A percentile compares a stretch with the other conserved stretches of the same genome.
Evolutionary conservation across 2,113 vertebrate species (phyloP).

Genomic region (Micromys minutus): DNA sequence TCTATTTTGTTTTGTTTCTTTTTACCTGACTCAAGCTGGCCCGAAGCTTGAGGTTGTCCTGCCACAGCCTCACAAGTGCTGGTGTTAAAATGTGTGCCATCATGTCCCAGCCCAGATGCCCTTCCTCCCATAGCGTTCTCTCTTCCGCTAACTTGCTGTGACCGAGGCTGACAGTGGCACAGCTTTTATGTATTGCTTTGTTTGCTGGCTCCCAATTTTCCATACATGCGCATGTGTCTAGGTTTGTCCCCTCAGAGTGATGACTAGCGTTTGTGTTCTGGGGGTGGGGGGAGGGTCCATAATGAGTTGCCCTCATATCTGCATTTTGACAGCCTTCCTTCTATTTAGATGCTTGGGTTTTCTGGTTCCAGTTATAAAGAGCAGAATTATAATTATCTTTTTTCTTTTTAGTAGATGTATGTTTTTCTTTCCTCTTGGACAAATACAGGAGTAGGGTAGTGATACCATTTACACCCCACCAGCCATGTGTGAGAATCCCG

Average conservation of each 20-base stretch:
- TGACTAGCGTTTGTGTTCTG: fast-evolving
- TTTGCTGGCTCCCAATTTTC: fast-evolving
- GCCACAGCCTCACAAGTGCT: not conserved
- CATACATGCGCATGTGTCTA: fast-evolving
- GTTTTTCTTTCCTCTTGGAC: not conserved
- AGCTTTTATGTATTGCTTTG: too few relatives aligned
- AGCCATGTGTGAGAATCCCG: not conserved
- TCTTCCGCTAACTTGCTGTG: fast-evolving
- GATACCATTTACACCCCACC: too few relatives aligned
- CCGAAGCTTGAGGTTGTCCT: not conserved
- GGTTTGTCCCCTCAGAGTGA: fast-evolving
- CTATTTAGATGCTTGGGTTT: too few relatives aligned
- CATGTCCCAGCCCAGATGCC: too few relatives aligned
- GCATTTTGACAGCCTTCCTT: fast-evolving
- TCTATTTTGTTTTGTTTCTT: not conserved
- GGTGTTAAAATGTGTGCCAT: not conserved
- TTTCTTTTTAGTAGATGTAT: too few relatives aligned
- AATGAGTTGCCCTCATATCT: fast-evolving
- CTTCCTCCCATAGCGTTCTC: not conserved
- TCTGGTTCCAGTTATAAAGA: not conserved
- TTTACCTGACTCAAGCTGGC: not conserved
- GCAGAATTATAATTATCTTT: not conserved
- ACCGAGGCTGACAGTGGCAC: fast-evolving
- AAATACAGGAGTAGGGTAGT: not conserved
- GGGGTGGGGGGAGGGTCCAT: fast-evolving